phyloP scores from a whole-genome alignment of 2,113 vertebrate species.

The Pyxicephalus adspersus region DNA sequence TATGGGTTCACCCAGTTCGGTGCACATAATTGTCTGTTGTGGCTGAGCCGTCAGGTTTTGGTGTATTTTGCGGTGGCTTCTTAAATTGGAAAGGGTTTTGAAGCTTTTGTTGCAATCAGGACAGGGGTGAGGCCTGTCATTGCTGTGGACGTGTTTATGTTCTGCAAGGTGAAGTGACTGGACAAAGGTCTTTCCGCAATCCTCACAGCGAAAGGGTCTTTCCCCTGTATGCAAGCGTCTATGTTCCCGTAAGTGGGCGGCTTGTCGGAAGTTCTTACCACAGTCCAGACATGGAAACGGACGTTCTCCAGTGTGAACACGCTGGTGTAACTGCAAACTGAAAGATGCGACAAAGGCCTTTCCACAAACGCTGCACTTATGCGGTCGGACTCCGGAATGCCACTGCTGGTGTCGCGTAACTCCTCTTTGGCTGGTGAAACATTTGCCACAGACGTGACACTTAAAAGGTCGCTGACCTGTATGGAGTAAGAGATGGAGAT shows the following conservation, averaged over 20 bases:
- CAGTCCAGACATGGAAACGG: conserved; percentile 79
- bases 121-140: conserved; percentile 82
- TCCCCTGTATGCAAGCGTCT: conserved; percentile 85
- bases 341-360: conserved; percentile 87
- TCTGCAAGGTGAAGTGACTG: conserved; percentile 89
- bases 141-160: conserved; percentile 84
- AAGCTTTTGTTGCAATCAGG: conserved; percentile 82
- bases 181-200: conserved; percentile 85
- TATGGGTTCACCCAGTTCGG: conserved; percentile 88
- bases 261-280: conserved; percentile 87
- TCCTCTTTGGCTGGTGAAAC: conserved; percentile 59
- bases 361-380: conserved; percentile 79
- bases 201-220: conserved; percentile 81
- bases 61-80: conserved; percentile 88
- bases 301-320: conserved; percentile 80
- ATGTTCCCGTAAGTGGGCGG: conserved; percentile 88
- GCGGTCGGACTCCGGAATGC: conserved; percentile 71
- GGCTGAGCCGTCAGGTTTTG: conserved; percentile 47
- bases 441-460: conserved; percentile 59
- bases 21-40: conserved; percentile 82
- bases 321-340: conserved; percentile 84
- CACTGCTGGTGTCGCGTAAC: conserved; percentile 58
- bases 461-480: conserved; percentile 55
- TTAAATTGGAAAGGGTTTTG: conserved; percentile 87
- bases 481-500: conserved; percentile 73